Evolutionary conservation across 2,113 vertebrate genomes (phyloP).

Genomic region (Bos indicus): DNA sequence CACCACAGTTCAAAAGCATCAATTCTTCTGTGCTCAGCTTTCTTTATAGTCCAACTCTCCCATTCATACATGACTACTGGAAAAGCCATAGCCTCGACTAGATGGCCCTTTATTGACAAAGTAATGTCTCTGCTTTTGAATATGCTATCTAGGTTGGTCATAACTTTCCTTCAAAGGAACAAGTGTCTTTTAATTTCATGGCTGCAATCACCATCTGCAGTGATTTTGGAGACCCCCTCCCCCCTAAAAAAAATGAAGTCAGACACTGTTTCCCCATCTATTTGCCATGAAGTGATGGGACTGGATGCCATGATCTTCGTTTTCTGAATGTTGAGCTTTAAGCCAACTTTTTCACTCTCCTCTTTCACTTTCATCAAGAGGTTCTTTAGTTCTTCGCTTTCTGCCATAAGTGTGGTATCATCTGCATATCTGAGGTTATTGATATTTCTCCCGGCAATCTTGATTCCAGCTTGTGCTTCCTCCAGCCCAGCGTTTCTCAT

Average conservation of each 20-base stretch:
- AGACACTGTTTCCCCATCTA: too few species aligned
- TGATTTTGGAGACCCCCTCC: not conserved
- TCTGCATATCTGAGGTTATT: not conserved
- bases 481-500: not conserved
- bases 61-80: not conserved
- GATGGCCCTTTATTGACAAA: not conserved
- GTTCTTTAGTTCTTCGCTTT: not conserved
- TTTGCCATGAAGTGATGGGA: not conserved
- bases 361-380: not conserved
- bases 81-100: not conserved
- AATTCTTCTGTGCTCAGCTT: not conserved
- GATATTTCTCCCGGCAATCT: not conserved
- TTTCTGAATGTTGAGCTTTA: not conserved
- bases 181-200: not conserved
- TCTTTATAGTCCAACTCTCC: not conserved
- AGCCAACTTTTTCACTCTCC: not conserved
- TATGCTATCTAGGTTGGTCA: not conserved
- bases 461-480: not conserved
- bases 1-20: not conserved
- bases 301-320: not conserved
- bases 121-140: not conserved
- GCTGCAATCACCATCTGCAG: not conserved
- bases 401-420: not conserved
- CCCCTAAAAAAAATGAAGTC: not conserved
- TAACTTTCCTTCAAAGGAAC: not conserved